phyloP scores from a whole-genome alignment of 2,113 vertebrate genomes.

The Daubentonia madagascariensis region DNA sequence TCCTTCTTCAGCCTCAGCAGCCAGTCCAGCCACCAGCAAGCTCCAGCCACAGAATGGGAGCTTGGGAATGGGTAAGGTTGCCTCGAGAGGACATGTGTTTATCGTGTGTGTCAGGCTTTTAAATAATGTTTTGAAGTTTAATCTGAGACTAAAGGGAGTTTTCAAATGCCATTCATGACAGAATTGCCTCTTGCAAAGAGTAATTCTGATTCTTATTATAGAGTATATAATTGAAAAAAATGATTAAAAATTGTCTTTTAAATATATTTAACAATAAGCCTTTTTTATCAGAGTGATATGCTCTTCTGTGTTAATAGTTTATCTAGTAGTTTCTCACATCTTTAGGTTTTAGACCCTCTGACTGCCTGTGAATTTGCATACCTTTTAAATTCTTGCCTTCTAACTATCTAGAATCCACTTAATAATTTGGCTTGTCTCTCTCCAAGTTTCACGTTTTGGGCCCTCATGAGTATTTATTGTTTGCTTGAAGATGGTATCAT shows the following conservation, averaged over 20 bases:
- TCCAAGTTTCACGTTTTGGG: neutral
- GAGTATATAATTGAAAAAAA: neutral
- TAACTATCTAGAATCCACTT: neutral
- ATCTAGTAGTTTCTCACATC: neutral
- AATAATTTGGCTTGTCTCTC: neutral
- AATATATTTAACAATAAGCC: neutral
- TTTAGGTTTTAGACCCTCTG: neutral
- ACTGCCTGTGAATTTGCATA: constrained; percentile 24
- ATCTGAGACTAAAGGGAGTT: neutral
- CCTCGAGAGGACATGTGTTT: accelerated
- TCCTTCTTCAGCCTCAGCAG: constrained; percentile 58
- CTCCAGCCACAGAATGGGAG: constrained; percentile 78
- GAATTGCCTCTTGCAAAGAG: constrained; percentile 24
- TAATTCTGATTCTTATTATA: neutral
- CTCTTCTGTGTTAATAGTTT: neutral
- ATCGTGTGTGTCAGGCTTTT: neutral
- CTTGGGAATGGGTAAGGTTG: constrained; percentile 77
- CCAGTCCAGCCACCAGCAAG: constrained; percentile 70
- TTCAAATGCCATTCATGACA: neutral
- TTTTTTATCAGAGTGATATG: neutral
- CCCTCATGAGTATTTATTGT: neutral
- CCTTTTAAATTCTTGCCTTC: constrained; percentile 48
- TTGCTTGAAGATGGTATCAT: neutral
- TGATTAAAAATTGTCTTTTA: constrained; percentile 1
- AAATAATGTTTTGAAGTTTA: neutral